Evolutionary conservation across 2,113 vertebrate genomes (phyloP).

Genomic region (Alligator mississippiensis): DNA sequence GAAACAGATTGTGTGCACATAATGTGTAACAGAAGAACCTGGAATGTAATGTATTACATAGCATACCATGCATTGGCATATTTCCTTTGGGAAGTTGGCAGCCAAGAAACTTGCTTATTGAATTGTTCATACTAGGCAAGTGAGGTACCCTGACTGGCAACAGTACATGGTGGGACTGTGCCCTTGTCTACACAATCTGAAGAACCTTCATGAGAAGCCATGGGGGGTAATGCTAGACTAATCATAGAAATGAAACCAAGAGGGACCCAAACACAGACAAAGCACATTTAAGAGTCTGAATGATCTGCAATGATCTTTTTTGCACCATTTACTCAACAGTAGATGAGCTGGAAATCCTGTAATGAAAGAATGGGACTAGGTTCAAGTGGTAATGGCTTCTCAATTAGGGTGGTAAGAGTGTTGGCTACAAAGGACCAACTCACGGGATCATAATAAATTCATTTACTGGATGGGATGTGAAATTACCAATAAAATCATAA

Average conservation of each 20-base stretch:
- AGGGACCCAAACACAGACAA: not conserved
- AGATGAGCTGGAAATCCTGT: not conserved
- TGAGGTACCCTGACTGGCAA: not conserved
- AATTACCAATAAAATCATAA: too few relatives aligned
- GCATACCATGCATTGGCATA: rapidly evolving
- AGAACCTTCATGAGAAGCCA: not conserved
- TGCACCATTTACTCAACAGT: not conserved
- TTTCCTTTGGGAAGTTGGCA: rapidly evolving
- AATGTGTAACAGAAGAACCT: not conserved
- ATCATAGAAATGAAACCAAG: not conserved
- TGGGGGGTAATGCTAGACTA: not conserved
- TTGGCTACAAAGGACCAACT: too few relatives aligned
- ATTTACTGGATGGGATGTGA: too few relatives aligned
- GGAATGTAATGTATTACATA: not conserved
- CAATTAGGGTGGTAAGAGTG: too few relatives aligned
- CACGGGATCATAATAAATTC: too few relatives aligned
- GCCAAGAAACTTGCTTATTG: not conserved
- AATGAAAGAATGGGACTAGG: not conserved
- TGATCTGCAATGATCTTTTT: not conserved
- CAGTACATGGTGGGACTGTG: not conserved
- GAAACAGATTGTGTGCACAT: not conserved
- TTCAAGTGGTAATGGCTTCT: not conserved
- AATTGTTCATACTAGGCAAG: too few relatives aligned
- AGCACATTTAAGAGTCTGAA: not conserved
- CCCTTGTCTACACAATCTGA: not conserved